Evolutionary conservation across 2,797 vertebrate species (phyloP).

Genomic region (Pogonophryne albipinna): DNA sequence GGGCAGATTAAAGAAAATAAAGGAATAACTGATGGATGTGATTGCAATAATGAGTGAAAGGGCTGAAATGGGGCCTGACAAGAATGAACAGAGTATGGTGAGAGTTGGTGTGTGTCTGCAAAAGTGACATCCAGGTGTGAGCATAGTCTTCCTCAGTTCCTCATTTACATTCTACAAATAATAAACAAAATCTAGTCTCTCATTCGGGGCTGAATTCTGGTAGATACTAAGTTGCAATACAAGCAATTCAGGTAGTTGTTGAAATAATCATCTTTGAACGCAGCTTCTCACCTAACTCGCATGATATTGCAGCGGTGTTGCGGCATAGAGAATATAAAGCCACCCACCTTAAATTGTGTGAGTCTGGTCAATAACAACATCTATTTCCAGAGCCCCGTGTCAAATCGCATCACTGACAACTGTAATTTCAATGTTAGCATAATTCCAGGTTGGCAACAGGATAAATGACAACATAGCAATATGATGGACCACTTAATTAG

Average conservation of each 20-base stretch:
- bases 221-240: neutral
- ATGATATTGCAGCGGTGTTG: neutral
- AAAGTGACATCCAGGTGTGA: conserved; percentile 77
- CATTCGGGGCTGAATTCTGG: neutral
- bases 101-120: conserved; percentile 72
- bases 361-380: conserved; percentile 9
- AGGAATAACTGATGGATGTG: conserved; percentile 25
- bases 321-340: neutral
- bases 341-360: neutral
- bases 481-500: neutral
- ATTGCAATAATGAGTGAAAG: conserved; percentile 35
- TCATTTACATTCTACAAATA: conserved; percentile 70
- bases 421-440: conserved; percentile 2
- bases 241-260: neutral
- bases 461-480: neutral
- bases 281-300: neutral
- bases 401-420: conserved; percentile 17
- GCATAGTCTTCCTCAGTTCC: conserved; percentile 48
- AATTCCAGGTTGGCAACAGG: neutral
- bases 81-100: conserved; percentile 45
- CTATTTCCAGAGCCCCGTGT: neutral
- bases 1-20: conserved; percentile 22
- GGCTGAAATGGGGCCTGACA: conserved; percentile 28
- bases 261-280: neutral
- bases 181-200: conserved; percentile 37